A percentile compares a stretch with the other conserved stretches of the same genome.
These are phyloP conservation scores for Aeoliscus strigatus DNA, from an alignment of 2,797 vertebrate genomes.

Conservation along the genomic window DNA sequence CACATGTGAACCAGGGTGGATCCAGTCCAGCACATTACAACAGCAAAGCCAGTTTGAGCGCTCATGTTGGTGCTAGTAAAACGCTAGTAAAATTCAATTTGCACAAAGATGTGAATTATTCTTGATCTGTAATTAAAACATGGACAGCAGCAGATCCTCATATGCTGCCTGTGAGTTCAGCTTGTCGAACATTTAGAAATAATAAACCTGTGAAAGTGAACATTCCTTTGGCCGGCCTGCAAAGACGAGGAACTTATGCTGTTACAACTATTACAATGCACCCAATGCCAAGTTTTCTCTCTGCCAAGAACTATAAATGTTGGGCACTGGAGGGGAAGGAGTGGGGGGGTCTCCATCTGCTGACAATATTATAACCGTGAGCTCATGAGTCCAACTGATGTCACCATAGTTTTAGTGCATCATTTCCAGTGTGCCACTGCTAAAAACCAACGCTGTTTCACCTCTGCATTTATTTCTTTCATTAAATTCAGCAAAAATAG, in stretches of 20 bases:
- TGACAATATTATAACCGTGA: constrained; percentile 6
- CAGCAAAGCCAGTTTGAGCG: no score
- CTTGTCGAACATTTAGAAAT: no score
- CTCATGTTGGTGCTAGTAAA: no score
- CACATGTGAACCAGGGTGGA: constrained; percentile 30
- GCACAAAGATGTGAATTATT: no score
- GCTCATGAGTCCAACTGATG: not conserved
- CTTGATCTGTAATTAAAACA: no score
- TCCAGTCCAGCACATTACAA: constrained; percentile 30
- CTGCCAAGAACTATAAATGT: not conserved
- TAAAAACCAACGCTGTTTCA: not conserved
- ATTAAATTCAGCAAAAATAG: no score
- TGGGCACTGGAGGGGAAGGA: no score
- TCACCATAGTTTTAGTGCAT: constrained; percentile 1
- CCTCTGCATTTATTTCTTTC: no score
- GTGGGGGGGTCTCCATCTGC: constrained; percentile 6
- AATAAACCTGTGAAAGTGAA: not conserved
- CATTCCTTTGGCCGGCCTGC: constrained; percentile 11
- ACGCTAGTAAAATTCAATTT: no score
- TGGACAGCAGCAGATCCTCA: not conserved
- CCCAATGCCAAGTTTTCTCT: not conserved
- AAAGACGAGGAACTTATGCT: no score
- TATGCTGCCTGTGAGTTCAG: constrained; percentile 2
- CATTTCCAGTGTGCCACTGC: constrained; percentile 7
- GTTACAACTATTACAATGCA: no score